These are phyloP conservation scores for Silurus lanzhouensis DNA, from an alignment of 2,797 vertebrate species.

Conservation along the genomic window DNA sequence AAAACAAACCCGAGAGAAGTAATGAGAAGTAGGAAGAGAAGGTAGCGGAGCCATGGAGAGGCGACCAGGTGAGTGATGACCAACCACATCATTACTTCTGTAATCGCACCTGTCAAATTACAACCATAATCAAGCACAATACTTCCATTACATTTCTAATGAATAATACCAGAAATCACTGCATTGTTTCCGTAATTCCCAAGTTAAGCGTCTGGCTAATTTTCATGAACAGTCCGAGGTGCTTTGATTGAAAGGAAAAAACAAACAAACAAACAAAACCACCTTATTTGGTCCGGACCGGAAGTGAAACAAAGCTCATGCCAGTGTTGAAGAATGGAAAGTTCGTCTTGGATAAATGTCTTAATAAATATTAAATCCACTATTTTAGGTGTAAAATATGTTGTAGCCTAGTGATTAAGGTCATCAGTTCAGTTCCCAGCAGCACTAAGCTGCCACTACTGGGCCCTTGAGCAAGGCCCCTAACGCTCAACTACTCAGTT, in stretches of 20 bases:
- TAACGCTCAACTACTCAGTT: too few species aligned
- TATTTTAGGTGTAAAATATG: too few species aligned
- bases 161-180: background rate
- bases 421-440: too few species aligned
- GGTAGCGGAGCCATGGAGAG: conserved; percentile 34
- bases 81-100: background rate
- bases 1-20: background rate
- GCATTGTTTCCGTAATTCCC: too few species aligned
- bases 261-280: background rate
- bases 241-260: background rate
- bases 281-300: background rate
- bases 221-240: background rate
- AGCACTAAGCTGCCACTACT: too few species aligned
- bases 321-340: background rate
- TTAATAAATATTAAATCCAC: too few species aligned
- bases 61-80: conserved; percentile 37
- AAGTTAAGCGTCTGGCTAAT: background rate
- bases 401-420: too few species aligned
- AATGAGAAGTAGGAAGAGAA: conserved; percentile 16
- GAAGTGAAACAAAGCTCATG: conserved; percentile 2
- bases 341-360: background rate
- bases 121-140: too few species aligned
- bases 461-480: too few species aligned
- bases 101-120: background rate
- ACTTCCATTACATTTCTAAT: background rate